Conservation (phyloP, 1,140 invertebrate species). For the Euura saliciscinereae region DNA sequence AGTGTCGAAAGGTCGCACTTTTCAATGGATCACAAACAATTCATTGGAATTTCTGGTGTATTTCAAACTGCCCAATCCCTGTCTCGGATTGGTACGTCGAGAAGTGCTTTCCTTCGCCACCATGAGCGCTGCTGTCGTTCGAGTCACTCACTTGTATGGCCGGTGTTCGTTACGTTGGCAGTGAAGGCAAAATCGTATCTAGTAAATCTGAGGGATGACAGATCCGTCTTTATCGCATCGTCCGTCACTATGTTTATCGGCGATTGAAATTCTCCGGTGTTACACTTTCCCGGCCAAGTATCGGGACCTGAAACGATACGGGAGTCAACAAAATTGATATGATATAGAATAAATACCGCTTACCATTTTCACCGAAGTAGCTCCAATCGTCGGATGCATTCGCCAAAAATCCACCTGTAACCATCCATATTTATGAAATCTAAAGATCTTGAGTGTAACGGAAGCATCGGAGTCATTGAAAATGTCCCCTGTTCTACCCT, state of each 20-base stretch:
- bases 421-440: too few relatives aligned
- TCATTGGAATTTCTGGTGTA: too few relatives aligned
- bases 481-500: too few relatives aligned
- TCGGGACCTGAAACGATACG: conserved; percentile 30
- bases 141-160: conserved; percentile 36
- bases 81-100: too few relatives aligned
- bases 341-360: background rate
- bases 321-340: background rate
- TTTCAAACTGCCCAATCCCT: too few relatives aligned
- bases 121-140: background rate
- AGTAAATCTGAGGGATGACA: conserved; percentile 37
- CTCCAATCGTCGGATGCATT: background rate
- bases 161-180: conserved; percentile 33
- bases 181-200: conserved; percentile 36
- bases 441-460: too few relatives aligned
- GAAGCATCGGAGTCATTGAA: too few relatives aligned
- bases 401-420: background rate
- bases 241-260: conserved; percentile 40
- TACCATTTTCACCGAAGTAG: background rate
- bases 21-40: too few relatives aligned
- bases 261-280: conserved; percentile 38
- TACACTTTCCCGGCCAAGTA: conserved; percentile 37
- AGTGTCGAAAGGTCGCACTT: too few relatives aligned
- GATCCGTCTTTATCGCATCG: conserved; percentile 33
- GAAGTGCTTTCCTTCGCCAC: too few relatives aligned